Evolutionary conservation across 2,113 vertebrate genomes (phyloP), one percentile per base, ranked within the genome.

Genomic region (Marmota flaviventris): DNA sequence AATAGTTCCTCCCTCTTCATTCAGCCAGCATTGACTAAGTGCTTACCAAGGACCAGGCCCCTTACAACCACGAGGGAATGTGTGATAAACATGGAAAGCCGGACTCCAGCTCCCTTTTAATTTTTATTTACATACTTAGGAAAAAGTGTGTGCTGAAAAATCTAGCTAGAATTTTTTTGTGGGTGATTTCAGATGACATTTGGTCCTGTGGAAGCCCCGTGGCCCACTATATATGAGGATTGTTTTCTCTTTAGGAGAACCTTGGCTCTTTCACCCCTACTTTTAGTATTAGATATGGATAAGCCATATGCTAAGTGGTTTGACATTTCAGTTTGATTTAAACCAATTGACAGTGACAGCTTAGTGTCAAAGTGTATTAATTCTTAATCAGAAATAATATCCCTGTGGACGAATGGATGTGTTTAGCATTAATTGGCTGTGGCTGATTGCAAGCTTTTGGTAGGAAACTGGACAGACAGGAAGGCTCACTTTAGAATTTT

Each of bases 281-380:
- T 97, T 98, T 96, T 86, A 90, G 73, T 91, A 73, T 90, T 95
- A 83, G 95, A 77, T 95, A 85, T 76, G 53, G 91, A 93, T 32
- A 93, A 97, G 95, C 70, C 97, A 95, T 92, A 97, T 97, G 98
- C 94, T 96, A 98, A 98, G 96, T 97, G 94, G 88, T 97, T 97
- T 98, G 98, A 98, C 94, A 97, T 98, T 98, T 98, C 97, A 94
- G 93, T 97, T 97, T 98, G 97, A 98, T 93, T 98, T 86, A 90
- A 95, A 96, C 93, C 56, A 83, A 97, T 90, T 97, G 97, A 97
- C 98, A 98, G n/a, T 61, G 65, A 97, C 98, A 98, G 72, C 83
- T 92, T 98, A 81, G 53, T 89, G 97, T 95, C 92, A 96, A 96
- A 98, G 86, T 94, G 81, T 94, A 95, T 89, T 98, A 97, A 98